Conservation (phyloP, 2,113 vertebrate species). For the Neoarius graeffei region DNA sequence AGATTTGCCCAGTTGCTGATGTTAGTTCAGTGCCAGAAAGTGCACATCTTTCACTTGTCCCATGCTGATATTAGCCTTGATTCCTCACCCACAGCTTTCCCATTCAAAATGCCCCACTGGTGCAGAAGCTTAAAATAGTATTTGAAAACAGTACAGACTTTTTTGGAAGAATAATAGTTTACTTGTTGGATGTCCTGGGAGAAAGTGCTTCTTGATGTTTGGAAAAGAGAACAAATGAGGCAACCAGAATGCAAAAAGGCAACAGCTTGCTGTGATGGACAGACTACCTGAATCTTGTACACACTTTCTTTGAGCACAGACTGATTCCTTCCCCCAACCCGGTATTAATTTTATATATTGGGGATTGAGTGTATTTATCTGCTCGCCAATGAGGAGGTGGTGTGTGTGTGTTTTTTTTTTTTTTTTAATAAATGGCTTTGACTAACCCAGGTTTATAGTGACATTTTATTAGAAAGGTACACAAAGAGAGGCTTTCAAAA, state of each 20-base stretch:
- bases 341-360: background rate
- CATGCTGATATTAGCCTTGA: slow-evolving; percentile 72
- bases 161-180: slow-evolving; percentile 91
- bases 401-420: background rate
- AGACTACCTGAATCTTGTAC: background rate
- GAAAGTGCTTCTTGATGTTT: slow-evolving; percentile 65
- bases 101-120: slow-evolving; percentile 72
- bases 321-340: background rate
- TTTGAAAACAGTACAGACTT: slow-evolving; percentile 89
- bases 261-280: background rate
- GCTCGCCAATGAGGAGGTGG: background rate
- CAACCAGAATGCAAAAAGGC: background rate
- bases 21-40: slow-evolving; percentile 18
- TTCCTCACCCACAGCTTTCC: slow-evolving; percentile 81
- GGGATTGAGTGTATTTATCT: background rate
- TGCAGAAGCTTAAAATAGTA: slow-evolving; percentile 85
- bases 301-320: background rate
- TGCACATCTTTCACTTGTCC: slow-evolving; percentile 38
- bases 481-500: slow-evolving; percentile 1
- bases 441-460: slow-evolving; percentile 11
- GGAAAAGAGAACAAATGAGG: slow-evolving; percentile 26
- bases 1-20: background rate
- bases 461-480: slow-evolving; percentile 33
- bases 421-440: slow-evolving; percentile 31
- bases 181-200: slow-evolving; percentile 86